Conservation (phyloP, 2,113 vertebrate genomes). For the Scophthalmus maximus region DNA sequence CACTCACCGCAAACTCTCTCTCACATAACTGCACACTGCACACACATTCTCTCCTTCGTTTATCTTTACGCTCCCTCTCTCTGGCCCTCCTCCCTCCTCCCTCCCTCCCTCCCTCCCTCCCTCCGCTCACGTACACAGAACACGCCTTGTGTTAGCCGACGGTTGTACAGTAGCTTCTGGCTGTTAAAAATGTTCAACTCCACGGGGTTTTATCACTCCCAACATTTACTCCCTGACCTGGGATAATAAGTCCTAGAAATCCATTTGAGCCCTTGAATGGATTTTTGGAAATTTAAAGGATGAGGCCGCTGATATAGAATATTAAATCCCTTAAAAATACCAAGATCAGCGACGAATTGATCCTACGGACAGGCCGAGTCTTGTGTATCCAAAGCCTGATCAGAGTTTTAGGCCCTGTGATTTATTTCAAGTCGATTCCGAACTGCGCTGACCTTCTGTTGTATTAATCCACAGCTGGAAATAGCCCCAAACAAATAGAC, state of each 20-base stretch:
- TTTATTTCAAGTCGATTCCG: background rate
- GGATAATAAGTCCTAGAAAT: constrained; percentile 19
- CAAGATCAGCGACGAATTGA: constrained; percentile 7
- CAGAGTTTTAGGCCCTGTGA: background rate
- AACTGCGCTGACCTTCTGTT: background rate
- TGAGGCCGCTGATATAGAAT: background rate
- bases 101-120: constrained; percentile 7
- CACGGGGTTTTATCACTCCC: constrained; percentile 15
- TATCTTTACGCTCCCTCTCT: constrained; percentile 50
- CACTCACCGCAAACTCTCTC: constrained; percentile 60
- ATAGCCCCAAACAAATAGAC: background rate
- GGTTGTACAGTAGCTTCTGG: constrained; percentile 17
- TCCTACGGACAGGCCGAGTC: background rate
- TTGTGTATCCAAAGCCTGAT: background rate
- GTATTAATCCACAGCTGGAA: background rate
- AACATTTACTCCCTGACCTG: background rate
- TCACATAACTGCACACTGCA: constrained; percentile 50
- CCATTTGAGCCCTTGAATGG: background rate
- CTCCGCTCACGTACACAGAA: constrained; percentile 5
- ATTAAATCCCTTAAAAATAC: background rate
- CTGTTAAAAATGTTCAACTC: constrained; percentile 9
- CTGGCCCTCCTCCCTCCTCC: background rate
- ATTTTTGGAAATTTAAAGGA: constrained; percentile 22
- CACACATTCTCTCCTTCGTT: constrained; percentile 50
- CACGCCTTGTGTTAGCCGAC: too few species aligned